Percentiles rank a stretch among this genome's conserved stretches.
These are phyloP conservation scores for Crenichthys baileyi DNA, from an alignment of 2,797 vertebrate genomes.

Conservation along the genomic window DNA sequence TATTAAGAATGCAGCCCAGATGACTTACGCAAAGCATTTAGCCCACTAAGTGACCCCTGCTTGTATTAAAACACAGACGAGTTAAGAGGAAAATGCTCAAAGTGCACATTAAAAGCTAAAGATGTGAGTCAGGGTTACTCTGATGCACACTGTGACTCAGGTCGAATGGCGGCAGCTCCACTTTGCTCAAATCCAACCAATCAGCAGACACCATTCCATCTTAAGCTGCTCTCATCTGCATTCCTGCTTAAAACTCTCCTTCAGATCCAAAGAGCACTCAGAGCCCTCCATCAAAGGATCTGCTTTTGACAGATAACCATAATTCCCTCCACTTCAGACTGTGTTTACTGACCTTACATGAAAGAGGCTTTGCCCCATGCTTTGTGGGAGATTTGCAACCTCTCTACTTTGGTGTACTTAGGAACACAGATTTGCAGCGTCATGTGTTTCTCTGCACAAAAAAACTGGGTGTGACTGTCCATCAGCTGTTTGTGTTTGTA, in stretches of 20 bases:
- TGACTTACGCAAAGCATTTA: not conserved
- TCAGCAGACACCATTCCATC: slow-evolving; percentile 41
- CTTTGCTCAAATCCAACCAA: slow-evolving; percentile 44
- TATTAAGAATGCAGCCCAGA: not conserved
- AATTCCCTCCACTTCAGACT: slow-evolving; percentile 69
- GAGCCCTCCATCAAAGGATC: slow-evolving; percentile 71
- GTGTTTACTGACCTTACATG: slow-evolving; percentile 73
- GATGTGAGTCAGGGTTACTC: not conserved
- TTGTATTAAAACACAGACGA: not conserved
- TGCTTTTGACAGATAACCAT: slow-evolving; percentile 71
- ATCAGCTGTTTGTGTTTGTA: slow-evolving; percentile 17
- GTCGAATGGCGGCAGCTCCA: slow-evolving; percentile 17
- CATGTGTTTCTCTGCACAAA: slow-evolving; percentile 53
- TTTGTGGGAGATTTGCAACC: slow-evolving; percentile 72
- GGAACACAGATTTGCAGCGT: slow-evolving; percentile 56
- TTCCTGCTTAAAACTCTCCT: slow-evolving; percentile 47
- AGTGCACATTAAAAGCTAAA: slow-evolving; percentile 29
- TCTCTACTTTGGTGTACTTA: slow-evolving; percentile 60
- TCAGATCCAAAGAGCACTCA: slow-evolving; percentile 59
- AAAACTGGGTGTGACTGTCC: slow-evolving; percentile 26
- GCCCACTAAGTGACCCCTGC: not conserved
- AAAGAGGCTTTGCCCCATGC: slow-evolving; percentile 70
- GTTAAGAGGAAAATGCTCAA: not conserved
- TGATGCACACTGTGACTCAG: slow-evolving; percentile 23
- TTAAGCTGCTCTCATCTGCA: slow-evolving; percentile 61